phyloP scores from a whole-genome alignment of 2,797 vertebrate genomes.

The Rhincodon typus region DNA sequence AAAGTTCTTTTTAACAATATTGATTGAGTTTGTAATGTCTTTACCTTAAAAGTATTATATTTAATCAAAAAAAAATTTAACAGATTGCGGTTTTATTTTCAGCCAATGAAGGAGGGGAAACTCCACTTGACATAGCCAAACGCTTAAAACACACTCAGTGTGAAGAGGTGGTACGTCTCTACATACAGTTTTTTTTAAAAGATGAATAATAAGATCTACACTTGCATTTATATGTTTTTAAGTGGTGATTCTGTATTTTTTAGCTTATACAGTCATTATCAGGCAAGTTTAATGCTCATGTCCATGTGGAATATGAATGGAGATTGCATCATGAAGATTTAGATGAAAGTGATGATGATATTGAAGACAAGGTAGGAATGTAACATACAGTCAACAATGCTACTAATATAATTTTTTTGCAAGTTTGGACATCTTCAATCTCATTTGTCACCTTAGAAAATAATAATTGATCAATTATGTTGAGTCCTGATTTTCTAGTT shows the following conservation, averaged over 20 bases:
- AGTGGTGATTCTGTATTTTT: constrained; percentile 32
- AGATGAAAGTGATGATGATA: constrained; percentile 93
- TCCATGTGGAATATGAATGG: constrained; percentile 98
- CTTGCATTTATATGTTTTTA: neutral
- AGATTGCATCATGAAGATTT: constrained; percentile 87
- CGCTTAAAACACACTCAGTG: constrained; percentile 88
- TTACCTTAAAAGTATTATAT: neutral
- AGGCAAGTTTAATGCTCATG: constrained; percentile 90
- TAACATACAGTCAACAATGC: neutral
- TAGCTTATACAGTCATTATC: constrained; percentile 86
- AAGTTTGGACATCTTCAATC: neutral
- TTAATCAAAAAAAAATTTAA: neutral
- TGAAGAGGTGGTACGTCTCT: constrained; percentile 83
- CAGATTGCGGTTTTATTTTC: constrained; percentile 40
- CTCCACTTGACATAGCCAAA: constrained; percentile 85
- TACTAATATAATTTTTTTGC: neutral
- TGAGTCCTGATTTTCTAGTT: neutral
- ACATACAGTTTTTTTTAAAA: neutral
- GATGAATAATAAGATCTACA: neutral
- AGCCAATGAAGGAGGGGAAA: constrained; percentile 96
- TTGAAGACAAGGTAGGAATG: constrained; percentile 77
- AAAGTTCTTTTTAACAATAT: neutral
- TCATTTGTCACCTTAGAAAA: neutral
- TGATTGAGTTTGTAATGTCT: too few relatives aligned
- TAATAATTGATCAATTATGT: neutral